These are phyloP conservation scores for Daphoenositta chrysoptera DNA, from an alignment of 2,113 vertebrate genomes.

Conservation along the genomic window DNA sequence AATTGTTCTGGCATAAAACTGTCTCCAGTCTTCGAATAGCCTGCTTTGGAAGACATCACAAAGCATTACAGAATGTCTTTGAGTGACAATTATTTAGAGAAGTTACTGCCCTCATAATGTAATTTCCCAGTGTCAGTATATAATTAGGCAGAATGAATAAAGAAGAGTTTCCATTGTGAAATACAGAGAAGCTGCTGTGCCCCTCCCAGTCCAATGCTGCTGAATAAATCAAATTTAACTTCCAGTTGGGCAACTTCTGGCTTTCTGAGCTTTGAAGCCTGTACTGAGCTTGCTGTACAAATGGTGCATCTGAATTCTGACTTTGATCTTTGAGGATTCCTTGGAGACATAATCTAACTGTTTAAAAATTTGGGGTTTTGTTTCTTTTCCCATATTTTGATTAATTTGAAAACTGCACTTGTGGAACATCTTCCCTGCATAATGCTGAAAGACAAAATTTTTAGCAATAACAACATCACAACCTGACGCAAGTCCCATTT, in stretches of 20 bases:
- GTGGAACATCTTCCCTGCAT: background rate
- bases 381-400: background rate
- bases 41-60: conserved; percentile 1
- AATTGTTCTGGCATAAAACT: background rate
- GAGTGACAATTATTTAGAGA: conserved; percentile 48
- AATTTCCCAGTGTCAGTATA: conserved; percentile 45
- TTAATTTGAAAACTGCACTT: background rate
- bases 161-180: conserved; percentile 46
- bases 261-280: conserved; percentile 41
- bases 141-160: conserved; percentile 59
- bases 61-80: conserved; percentile 7
- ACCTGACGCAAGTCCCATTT: background rate
- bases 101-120: conserved; percentile 36
- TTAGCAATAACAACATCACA: background rate
- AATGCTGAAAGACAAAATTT: background rate
- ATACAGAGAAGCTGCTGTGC: conserved; percentile 5
- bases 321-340: background rate
- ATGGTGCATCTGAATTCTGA: conserved; percentile 1
- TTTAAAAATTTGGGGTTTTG: background rate
- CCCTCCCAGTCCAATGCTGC: conserved; percentile 38
- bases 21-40: background rate
- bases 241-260: conserved; percentile 45
- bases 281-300: background rate
- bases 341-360: background rate
- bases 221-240: conserved; percentile 60